These are phyloP conservation scores for Siniperca undulata DNA, from an alignment of 2,797 vertebrate species.

Conservation along the genomic window DNA sequence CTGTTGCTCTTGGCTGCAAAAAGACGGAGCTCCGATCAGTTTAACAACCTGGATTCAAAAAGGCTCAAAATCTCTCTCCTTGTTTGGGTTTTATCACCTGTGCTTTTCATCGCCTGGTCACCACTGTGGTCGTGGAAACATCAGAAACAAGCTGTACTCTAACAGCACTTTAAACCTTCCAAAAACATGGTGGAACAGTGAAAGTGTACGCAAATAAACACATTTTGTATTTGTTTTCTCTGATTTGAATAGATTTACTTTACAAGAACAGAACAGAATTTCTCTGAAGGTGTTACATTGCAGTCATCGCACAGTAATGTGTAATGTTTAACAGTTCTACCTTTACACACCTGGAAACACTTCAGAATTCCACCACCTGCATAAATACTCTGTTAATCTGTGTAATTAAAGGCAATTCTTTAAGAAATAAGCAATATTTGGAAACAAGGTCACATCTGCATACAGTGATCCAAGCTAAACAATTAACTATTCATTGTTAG, in stretches of 20 bases:
- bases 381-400: background rate
- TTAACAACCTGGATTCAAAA: background rate
- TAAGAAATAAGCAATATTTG: background rate
- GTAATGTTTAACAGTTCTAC: background rate
- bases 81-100: conserved; percentile 26
- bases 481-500: too few species aligned
- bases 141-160: background rate
- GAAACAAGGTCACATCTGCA: background rate
- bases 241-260: background rate
- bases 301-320: background rate
- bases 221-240: background rate
- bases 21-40: conserved; percentile 45
- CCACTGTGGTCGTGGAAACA: conserved; percentile 33
- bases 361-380: conserved; percentile 1
- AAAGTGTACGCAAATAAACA: background rate
- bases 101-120: conserved; percentile 32
- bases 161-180: background rate
- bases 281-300: background rate
- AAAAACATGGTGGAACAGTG: background rate
- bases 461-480: background rate
- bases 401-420: background rate
- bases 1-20: conserved; percentile 42
- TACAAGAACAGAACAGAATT: background rate
- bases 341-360: conserved; percentile 9
- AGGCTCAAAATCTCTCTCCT: background rate